Conservation (phyloP, 1,140 invertebrate genomes). For the Gryon sp. region DNA sequence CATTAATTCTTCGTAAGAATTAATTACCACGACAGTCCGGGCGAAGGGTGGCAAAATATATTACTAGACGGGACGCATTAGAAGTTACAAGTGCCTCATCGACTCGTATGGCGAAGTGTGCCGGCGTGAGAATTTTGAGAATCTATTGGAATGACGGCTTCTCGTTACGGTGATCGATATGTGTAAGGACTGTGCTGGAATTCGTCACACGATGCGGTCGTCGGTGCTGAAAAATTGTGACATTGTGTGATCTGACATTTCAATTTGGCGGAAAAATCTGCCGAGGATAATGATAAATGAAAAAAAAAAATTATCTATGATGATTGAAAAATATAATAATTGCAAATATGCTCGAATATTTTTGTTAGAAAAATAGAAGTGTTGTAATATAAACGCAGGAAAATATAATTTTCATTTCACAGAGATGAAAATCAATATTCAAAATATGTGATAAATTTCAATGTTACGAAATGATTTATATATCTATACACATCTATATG, state of each 20-base stretch:
- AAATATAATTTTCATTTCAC: too few species aligned
- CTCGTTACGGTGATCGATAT: conserved; percentile 54
- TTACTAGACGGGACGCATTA: conserved; percentile 60
- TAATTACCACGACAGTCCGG: conserved; percentile 60
- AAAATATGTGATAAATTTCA: too few species aligned
- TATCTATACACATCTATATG: too few species aligned
- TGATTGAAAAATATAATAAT: too few species aligned
- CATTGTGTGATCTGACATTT: not conserved
- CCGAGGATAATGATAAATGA: too few species aligned
- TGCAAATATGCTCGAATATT: too few species aligned
- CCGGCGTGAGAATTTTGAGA: conserved; percentile 59
- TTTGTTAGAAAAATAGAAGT: too few species aligned
- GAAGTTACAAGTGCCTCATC: conserved; percentile 63
- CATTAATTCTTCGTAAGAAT: conserved; percentile 65
- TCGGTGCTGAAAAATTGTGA: conserved; percentile 24
- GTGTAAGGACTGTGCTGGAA: conserved; percentile 20
- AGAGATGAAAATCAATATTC: too few species aligned
- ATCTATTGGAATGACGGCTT: conserved; percentile 58
- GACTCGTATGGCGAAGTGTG: conserved; percentile 54
- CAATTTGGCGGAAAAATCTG: too few species aligned
- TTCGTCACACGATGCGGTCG: not conserved
- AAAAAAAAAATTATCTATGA: too few species aligned
- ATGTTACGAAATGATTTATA: too few species aligned
- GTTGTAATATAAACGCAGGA: too few species aligned
- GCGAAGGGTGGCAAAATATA: conserved; percentile 62